Conservation (phyloP, 2,888 invertebrate species). For the Nomada lathburiana region DNA sequence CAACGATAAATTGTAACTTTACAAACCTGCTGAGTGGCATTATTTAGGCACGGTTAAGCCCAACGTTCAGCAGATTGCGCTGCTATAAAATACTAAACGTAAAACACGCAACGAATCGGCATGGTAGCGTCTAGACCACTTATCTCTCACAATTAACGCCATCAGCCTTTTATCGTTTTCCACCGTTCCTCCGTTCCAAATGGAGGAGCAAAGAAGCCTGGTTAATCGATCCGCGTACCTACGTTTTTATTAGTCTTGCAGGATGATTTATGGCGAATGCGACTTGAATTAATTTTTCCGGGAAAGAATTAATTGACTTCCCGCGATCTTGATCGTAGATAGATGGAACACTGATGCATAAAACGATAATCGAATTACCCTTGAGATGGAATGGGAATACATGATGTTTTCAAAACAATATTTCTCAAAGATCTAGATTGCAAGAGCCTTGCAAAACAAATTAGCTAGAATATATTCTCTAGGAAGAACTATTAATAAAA, state of each 20-base stretch:
- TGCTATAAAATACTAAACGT: slow-evolving; percentile 83
- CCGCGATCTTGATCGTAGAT: too few species aligned
- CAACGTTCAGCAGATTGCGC: slow-evolving; percentile 78
- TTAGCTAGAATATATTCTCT: too few species aligned
- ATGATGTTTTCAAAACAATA: too few species aligned
- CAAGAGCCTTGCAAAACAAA: too few species aligned
- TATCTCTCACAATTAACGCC: slow-evolving; percentile 10
- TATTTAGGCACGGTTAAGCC: slow-evolving; percentile 78
- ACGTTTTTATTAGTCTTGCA: slow-evolving; percentile 4
- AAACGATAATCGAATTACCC: too few species aligned
- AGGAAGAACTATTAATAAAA: too few species aligned
- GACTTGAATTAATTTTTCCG: too few species aligned
- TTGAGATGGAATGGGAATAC: too few species aligned
- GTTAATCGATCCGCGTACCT: not conserved
- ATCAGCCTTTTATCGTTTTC: not conserved
- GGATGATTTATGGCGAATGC: too few species aligned
- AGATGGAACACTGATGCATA: too few species aligned
- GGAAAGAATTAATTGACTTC: too few species aligned
- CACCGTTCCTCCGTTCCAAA: not conserved
- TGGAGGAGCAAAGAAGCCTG: not conserved
- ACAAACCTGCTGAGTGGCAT: slow-evolving; percentile 76
- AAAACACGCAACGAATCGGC: slow-evolving; percentile 71
- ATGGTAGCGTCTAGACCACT: not conserved
- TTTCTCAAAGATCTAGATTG: too few species aligned
- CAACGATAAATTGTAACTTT: slow-evolving; percentile 81